Evolutionary conservation across 2,888 invertebrate genomes (phyloP), one percentile per base, ranked within the genome.

Genomic region (Parascotia fuliginaria): DNA sequence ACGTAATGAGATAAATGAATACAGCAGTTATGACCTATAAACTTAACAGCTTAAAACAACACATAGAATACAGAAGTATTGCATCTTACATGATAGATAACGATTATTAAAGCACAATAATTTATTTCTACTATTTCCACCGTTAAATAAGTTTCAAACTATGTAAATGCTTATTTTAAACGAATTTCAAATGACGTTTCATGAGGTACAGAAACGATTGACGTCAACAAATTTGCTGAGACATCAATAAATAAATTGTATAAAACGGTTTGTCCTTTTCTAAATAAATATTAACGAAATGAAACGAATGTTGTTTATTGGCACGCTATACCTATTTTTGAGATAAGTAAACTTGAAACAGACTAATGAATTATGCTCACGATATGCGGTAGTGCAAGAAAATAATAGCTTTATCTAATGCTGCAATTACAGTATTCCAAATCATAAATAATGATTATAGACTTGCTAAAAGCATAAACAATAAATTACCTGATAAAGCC

Each of bases 221-320:
- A 55, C 12, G 38, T 33, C 13, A 39, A 9, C 46, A 37, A 53
- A 39, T 27, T 31, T 12, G 15, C 38, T 27, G 12, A 37, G 44
- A 43, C 31, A 24, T 53, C 37, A 55, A 40, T 37, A 32, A 64
- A 55, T 44, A 53, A 50, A 58, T 42, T 51, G 58, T 55, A 16
- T 34, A 48, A 42, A 57, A 29, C 38, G 29, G 33, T 36, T 53
- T 39, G 51, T 52, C 42, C 14, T 31, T 15, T 49, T 42, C 31
- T 54, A 34, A 14, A 37, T 60, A 51, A 51, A 60, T 54, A 44
- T 33, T 22, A 28, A 56, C 54, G 52, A 38, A 57, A 51, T 39
- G 46, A n/a, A n/a, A 11, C 11, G 48, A 27, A 33, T 54, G 52
- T 52, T n/a, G n/a, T n/a, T n/a, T 1, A 22, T 32, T 13, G 6